These are phyloP conservation scores for Psittacus erithacus DNA, from an alignment of 2,113 vertebrate species.

Conservation along the genomic window DNA sequence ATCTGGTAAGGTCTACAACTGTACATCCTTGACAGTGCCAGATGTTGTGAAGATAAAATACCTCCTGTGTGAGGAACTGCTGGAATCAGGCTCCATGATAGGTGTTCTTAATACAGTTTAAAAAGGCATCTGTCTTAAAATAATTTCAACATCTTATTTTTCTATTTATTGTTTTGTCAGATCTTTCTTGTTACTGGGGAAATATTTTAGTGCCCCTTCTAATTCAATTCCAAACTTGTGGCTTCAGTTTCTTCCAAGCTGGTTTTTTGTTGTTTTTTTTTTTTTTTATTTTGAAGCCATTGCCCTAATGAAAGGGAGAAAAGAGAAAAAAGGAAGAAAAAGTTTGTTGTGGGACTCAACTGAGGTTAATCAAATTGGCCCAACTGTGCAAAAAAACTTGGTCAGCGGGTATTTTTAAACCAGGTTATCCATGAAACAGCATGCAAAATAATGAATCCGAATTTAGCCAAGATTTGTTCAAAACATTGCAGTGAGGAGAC, in stretches of 20 bases:
- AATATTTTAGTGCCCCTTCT: slow-evolving; percentile 13
- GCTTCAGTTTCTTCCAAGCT: background rate
- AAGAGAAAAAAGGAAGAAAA: background rate
- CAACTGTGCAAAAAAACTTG: background rate
- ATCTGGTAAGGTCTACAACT: slow-evolving; percentile 71
- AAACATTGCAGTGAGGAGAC: background rate
- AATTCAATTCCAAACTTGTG: background rate
- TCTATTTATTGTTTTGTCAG: slow-evolving; percentile 66
- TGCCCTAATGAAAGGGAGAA: background rate
- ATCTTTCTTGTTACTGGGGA: background rate
- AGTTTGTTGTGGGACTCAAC: background rate
- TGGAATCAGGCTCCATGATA: slow-evolving; percentile 66
- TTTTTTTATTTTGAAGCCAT: background rate
- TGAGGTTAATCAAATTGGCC: background rate
- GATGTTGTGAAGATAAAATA: slow-evolving; percentile 80
- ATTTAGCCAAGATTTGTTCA: slow-evolving; percentile 24
- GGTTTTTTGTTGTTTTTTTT: background rate
- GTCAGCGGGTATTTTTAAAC: background rate
- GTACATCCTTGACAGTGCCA: slow-evolving; percentile 76
- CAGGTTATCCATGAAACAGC: background rate
- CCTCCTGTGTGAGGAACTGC: slow-evolving; percentile 75
- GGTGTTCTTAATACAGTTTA: slow-evolving; percentile 76
- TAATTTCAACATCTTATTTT: slow-evolving; percentile 76
- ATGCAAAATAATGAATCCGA: background rate
- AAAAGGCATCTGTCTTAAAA: slow-evolving; percentile 80